phyloP scores from a whole-genome alignment of 2,888 invertebrate genomes.

The Andrena bucephala region DNA sequence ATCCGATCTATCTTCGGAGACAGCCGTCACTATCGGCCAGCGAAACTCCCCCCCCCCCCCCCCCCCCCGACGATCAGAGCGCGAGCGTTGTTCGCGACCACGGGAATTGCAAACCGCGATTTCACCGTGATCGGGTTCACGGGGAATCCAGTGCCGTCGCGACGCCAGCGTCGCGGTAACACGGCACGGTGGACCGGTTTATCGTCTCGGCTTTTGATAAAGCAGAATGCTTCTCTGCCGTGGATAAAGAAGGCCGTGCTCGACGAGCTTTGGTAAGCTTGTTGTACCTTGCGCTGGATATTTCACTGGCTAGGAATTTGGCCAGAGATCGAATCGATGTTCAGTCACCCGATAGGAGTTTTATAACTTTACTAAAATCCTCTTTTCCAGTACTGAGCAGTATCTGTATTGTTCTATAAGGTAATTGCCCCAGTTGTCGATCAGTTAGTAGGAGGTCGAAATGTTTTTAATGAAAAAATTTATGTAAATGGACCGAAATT shows the following conservation, averaged over 20 bases:
- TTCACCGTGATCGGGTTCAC: neutral
- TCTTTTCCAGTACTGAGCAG: too few relatives aligned
- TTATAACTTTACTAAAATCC: too few relatives aligned
- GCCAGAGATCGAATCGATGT: neutral
- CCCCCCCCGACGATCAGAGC: slow-evolving; percentile 22
- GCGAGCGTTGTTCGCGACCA: slow-evolving; percentile 26
- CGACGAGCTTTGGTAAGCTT: neutral
- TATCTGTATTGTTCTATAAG: too few relatives aligned
- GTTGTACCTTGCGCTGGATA: neutral
- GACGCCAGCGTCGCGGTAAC: neutral
- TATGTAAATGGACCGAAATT: too few relatives aligned
- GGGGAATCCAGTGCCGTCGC: neutral
- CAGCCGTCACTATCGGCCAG: slow-evolving; percentile 23
- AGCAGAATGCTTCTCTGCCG: slow-evolving; percentile 8
- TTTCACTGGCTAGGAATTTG: neutral
- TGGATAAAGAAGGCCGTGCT: slow-evolving; percentile 34
- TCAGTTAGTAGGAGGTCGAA: too few relatives aligned
- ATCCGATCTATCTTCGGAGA: slow-evolving; percentile 25
- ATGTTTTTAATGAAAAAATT: too few relatives aligned
- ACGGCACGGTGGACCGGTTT: neutral
- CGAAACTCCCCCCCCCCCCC: slow-evolving; percentile 34
- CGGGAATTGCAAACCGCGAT: slow-evolving; percentile 24
- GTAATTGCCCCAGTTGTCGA: too few relatives aligned
- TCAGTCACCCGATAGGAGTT: neutral
- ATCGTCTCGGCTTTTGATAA: slow-evolving; percentile 36